Conservation (phyloP, 1,140 invertebrate species). For the Anastrepha ludens region DNA sequence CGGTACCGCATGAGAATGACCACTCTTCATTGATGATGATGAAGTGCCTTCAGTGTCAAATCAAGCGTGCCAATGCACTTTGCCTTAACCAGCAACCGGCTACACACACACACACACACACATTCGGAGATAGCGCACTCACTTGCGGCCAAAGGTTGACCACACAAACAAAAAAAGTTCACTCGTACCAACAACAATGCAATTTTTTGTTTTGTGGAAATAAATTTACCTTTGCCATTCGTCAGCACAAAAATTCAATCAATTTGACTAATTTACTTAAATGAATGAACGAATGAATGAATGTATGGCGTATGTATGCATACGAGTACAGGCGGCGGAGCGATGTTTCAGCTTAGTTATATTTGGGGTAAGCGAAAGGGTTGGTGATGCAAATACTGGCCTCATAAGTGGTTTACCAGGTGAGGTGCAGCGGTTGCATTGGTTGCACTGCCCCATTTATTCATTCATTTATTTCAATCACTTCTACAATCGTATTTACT, state of each 20-base stretch:
- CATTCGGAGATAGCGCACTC: not conserved
- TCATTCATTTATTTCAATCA: not conserved
- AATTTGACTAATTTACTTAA: conserved; percentile 30
- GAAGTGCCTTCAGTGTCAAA: conserved; percentile 45
- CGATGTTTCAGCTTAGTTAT: not conserved
- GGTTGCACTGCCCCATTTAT: not conserved
- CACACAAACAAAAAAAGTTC: too few relatives aligned
- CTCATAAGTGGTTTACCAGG: not conserved
- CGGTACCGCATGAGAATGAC: not conserved
- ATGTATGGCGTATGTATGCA: not conserved
- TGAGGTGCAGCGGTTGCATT: not conserved
- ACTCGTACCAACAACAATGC: not conserved
- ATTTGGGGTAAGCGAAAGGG: not conserved
- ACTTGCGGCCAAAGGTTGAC: too few relatives aligned
- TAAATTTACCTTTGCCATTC: conserved; percentile 10
- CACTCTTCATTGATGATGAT: not conserved
- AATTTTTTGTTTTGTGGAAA: not conserved
- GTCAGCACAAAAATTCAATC: not conserved
- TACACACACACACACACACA: not conserved
- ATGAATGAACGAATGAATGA: not conserved
- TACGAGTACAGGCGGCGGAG: not conserved
- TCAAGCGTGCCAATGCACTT: conserved; percentile 37
- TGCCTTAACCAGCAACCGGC: not conserved
- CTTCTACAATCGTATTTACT: not conserved
- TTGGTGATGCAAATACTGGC: not conserved